Conservation (phyloP, 2,888 invertebrate genomes). For the Galerucella pusilla region DNA sequence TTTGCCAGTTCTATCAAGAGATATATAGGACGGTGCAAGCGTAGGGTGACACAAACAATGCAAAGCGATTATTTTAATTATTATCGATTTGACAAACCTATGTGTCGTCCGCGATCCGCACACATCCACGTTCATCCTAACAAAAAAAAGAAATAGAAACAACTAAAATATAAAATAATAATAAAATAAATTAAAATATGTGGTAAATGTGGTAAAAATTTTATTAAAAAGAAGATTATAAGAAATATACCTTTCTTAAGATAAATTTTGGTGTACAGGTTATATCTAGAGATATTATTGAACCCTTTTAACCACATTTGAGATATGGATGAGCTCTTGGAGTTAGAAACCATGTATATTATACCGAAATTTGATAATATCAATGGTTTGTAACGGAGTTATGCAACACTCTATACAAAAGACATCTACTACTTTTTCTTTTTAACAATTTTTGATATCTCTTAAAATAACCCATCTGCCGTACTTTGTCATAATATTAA, state of each 20-base stretch:
- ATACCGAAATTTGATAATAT: too few species aligned
- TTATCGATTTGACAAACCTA: constrained; percentile 70
- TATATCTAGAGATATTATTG: too few species aligned
- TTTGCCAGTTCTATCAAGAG: constrained; percentile 33
- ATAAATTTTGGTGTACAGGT: too few species aligned
- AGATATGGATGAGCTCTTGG: too few species aligned
- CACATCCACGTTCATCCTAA: constrained; percentile 75
- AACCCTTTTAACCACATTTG: too few species aligned
- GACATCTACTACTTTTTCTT: too few species aligned
- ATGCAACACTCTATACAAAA: too few species aligned
- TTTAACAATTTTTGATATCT: too few species aligned
- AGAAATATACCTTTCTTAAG: background rate
- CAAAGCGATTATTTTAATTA: constrained; percentile 54
- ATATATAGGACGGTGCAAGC: constrained; percentile 53
- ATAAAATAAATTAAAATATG: constrained; percentile 32
- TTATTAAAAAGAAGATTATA: constrained; percentile 1
- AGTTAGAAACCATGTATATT: too few species aligned
- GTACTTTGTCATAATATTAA: too few species aligned
- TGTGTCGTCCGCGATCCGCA: constrained; percentile 76
- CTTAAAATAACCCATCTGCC: too few species aligned
- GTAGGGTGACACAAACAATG: constrained; percentile 59
- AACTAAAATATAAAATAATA: constrained; percentile 39
- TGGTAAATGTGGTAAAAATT: background rate
- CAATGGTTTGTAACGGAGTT: too few species aligned
- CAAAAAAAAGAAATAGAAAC: constrained; percentile 45